Evolutionary conservation across 2,888 invertebrate species (phyloP).

Genomic region (Tenodera sinensis): DNA sequence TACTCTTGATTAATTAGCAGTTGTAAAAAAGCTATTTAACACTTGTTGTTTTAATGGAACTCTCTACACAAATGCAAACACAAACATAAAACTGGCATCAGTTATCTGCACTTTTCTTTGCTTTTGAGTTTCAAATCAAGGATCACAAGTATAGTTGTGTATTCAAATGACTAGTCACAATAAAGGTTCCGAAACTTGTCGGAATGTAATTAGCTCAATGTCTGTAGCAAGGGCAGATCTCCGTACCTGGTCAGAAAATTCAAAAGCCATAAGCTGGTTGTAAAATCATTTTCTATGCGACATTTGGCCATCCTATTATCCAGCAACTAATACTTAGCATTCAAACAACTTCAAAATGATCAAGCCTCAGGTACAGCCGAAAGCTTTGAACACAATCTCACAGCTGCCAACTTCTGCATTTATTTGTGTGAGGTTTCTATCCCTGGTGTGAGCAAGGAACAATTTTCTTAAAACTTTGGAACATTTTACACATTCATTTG

Average conservation of each 20-base stretch:
- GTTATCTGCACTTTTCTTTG: too few species aligned
- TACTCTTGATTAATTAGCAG: too few species aligned
- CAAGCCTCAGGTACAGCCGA: neutral
- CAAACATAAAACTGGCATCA: too few species aligned
- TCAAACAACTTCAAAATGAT: neutral
- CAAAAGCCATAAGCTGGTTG: neutral
- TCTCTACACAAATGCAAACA: too few species aligned
- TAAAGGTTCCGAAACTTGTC: neutral
- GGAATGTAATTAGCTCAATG: too few species aligned
- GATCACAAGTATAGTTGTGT: neutral
- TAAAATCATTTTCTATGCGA: neutral
- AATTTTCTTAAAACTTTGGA: neutral
- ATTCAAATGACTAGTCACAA: neutral
- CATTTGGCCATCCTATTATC: neutral
- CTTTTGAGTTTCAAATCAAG: too few species aligned
- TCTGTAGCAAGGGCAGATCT: neutral
- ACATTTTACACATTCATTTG: neutral
- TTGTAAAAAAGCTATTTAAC: too few species aligned
- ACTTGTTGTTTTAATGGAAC: too few species aligned
- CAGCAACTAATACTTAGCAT: neutral
- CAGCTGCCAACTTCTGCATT: neutral
- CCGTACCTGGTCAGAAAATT: neutral
- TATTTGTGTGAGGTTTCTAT: neutral
- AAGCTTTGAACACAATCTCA: neutral
- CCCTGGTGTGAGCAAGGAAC: neutral